Evolutionary conservation across 1,140 invertebrate genomes (phyloP), one percentile per base, ranked within the genome.

Genomic region (Heliconius himera): DNA sequence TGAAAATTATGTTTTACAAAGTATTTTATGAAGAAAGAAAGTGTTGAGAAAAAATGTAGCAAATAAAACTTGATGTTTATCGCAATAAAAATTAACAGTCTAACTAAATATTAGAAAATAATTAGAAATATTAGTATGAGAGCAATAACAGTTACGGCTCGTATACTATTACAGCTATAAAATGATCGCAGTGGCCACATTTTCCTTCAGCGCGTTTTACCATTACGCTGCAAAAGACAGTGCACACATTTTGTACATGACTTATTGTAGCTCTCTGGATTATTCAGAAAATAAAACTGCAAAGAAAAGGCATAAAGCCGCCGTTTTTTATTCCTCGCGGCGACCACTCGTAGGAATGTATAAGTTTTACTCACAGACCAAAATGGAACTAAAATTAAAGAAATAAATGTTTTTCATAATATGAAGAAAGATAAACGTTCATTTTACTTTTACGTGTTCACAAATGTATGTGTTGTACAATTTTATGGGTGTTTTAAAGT

Each of bases 221-320:
- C 22, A 66, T 66, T 29, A 11, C 60, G 60, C 33, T 72, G 70
- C 70, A n/a, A 72, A 20, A 72, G 70, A 72, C 70, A 72, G 29
- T 41, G 70, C 36, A 36, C 70, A 72, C 36, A 72, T 72, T 72
- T 72, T 72, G 70, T 72, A 41, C 70, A 72, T 72, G 36, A 72
- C 70, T 72, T 72, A 72, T 72, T 38, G 70, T 72, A 8, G 70
- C 70, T 72, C 70, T 38, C 70, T 66, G 70, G 29, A 72, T 38
- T 72, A 72, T 72, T 41, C 36, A 72, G 70, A n/a, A 72, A 72
- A 72, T 38, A 72, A 72, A 72, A 72, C 16, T 36, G 18, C 36
- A 72, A 5, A n/a, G 33, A 72, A 72, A 72, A 72, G n/a, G n/a
- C 33, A 38, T 72, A 41, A 41, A 72, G n/a, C 70, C 60, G 22